Evolutionary conservation across 1,140 invertebrate species (phyloP).

Genomic region (Schlechtendalia chinensis): DNA sequence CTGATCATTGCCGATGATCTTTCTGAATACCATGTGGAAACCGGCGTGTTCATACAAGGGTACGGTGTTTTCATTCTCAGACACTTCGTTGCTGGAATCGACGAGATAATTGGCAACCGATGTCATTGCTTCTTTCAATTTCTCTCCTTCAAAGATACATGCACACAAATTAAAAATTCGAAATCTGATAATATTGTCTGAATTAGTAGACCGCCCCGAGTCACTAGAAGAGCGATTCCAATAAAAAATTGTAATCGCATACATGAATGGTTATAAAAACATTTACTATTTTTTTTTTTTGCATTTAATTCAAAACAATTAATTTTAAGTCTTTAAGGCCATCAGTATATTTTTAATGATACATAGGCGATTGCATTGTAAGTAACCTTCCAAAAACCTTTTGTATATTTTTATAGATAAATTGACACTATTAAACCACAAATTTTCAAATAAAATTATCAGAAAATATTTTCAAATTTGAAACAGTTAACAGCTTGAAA

Average conservation of each 20-base stretch:
- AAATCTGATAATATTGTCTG: too few species aligned
- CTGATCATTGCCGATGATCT: slow-evolving; percentile 68
- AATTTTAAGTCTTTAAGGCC: too few species aligned
- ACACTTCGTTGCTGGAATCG: slow-evolving; percentile 57
- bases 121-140: slow-evolving; percentile 56
- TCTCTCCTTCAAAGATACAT: background rate
- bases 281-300: background rate
- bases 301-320: too few species aligned
- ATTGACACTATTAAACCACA: too few species aligned
- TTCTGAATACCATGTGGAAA: slow-evolving; percentile 77
- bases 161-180: background rate
- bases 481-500: too few species aligned
- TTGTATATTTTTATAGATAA: too few species aligned
- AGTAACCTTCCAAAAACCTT: too few species aligned
- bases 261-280: background rate
- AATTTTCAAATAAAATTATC: too few species aligned
- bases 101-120: slow-evolving; percentile 58
- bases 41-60: slow-evolving; percentile 74
- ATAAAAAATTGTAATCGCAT: background rate
- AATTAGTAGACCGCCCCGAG: too few species aligned
- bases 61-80: slow-evolving; percentile 53
- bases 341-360: too few species aligned
- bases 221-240: background rate
- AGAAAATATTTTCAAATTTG: too few species aligned
- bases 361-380: too few species aligned